Evolutionary conservation across 2,888 invertebrate genomes (phyloP), one percentile per base, ranked within the genome.

Genomic region (Hirtodrosophila cameraria): DNA sequence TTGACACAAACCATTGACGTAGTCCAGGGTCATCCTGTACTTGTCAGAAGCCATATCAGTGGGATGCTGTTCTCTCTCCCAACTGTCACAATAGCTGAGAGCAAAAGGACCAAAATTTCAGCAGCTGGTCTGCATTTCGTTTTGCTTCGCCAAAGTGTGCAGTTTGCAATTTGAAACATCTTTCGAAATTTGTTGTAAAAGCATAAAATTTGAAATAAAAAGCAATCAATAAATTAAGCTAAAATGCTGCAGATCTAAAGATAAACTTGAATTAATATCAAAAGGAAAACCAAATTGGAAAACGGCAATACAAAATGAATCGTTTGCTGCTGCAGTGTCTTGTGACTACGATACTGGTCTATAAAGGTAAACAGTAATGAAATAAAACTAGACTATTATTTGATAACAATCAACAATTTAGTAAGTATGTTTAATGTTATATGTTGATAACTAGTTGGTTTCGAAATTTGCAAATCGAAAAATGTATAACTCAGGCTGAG

Each of bases 311-410:
- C 59, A 87, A 73, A 53, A 88, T 88, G 88, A 88, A 87, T 73
- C 86, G 87, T 55, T 60, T 89, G 53, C 74, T 88, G 67, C 57
- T 90, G 66, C 88, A 84, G 75, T 88, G 85, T 72, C 75, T 90
- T 71, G 67, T 89, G 75, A 81, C 87, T 69, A 87, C 88, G 75
- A 84, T 90, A 55, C 83, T 90, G 69, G 80, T 90, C 76, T 87
- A 88, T 58, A 87, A 87, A 88, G 89, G 90, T 89, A 69, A 64
- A 48, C 35, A 43, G 25, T 15, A 33, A 18, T n/a, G 12, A 15
- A 16, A 23, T 7, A n/a, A 5, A 30, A 8, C 12, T 7, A 7
- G 8, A 20, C 2, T 3, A 27, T 6, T 23, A 6, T 8, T 15
- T 35, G 11, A 5, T 18, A 23, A 7, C 2, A 7, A 23, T 23